Evolutionary conservation across 2,888 invertebrate species (phyloP), one percentile per base, ranked within the genome.

Genomic region (Scelioninae gen. 1): DNA sequence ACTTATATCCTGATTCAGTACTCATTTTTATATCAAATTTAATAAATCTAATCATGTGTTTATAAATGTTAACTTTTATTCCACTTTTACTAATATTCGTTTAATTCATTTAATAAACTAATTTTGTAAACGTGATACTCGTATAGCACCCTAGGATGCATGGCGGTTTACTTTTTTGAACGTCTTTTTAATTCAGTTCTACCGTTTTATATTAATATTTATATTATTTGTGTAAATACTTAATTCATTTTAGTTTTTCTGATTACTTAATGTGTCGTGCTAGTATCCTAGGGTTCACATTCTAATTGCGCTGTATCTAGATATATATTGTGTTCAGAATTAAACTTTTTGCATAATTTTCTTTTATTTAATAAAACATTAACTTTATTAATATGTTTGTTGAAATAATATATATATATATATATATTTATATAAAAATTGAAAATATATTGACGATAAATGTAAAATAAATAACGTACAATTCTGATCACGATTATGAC

Each of bases 231-330:
- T 29, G 15, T 45, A 49, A 32, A 15, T 13, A 47, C 11, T 49
- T 43, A 43, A 16, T 32, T 32, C 31, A 4, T 13, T 31, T 31
- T 1, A 15, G 45, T 47, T 15, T 11, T 62, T 29, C 13, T 29
- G 8, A 31, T 49, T 7, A 15, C n/a, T 49, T 6, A 40, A 40
- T 43, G 29, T 10, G 7, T 38, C 40, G 7, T 45, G 63, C 72
- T 76, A 10, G 81, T 68, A 82, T 78, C 81, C 84, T 81, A 81
- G 78, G 81, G 75, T 78, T 69, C 69, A 74, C 56, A 79, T 71
- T 71, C 56, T 15, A 69, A 51, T 56, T 74, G 4, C 43, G 62
- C 58, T 60, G n/a, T 69, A 55, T 56, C 16, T 77, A 53, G 34
- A 49, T 51, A 58, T 66, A 55, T 31, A 69, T 78, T 81, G 80